Percentiles rank a stretch among this genome's conserved stretches.
Evolutionary conservation across 2,113 vertebrate genomes (phyloP).

Genomic region (Leptobrachium ailaonicum): DNA sequence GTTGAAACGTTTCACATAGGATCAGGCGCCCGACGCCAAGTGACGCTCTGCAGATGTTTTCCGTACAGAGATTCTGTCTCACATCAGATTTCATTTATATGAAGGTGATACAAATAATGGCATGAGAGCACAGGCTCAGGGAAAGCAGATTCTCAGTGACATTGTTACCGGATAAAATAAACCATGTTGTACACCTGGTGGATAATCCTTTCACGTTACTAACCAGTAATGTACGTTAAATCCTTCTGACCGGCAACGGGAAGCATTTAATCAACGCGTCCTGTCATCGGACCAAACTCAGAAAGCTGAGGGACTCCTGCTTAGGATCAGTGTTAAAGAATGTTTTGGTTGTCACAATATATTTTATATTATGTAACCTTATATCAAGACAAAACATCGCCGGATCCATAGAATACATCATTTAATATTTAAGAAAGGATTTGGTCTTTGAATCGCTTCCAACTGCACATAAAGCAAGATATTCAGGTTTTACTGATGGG

Average conservation of each 20-base stretch:
- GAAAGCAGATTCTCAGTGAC: constrained; percentile 13
- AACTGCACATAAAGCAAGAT: no score
- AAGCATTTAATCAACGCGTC: not conserved
- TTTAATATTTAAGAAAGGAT: no score
- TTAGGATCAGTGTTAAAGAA: no score
- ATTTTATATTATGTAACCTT: no score
- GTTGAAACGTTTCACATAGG: not conserved
- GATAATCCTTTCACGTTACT: not conserved
- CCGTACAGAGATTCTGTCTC: constrained; percentile 18
- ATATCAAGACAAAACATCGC: no score
- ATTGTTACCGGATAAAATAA: not conserved
- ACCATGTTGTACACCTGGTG: not conserved
- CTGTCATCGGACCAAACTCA: not conserved
- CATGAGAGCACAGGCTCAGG: constrained; percentile 34
- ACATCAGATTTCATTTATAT: constrained; percentile 31
- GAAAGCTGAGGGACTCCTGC: no score
- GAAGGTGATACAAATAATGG: constrained; percentile 21
- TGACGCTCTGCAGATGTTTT: constrained; percentile 30
- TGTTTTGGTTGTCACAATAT: no score
- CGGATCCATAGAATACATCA: no score
- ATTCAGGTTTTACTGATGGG: no score
- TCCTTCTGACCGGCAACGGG: not conserved
- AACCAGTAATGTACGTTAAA: not conserved
- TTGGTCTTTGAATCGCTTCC: no score
- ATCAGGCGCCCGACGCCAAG: not conserved